A percentile compares a stretch with the other conserved stretches of the same genome.
phyloP scores from a whole-genome alignment of 2,888 invertebrate species.

The Cephalotes varians region DNA sequence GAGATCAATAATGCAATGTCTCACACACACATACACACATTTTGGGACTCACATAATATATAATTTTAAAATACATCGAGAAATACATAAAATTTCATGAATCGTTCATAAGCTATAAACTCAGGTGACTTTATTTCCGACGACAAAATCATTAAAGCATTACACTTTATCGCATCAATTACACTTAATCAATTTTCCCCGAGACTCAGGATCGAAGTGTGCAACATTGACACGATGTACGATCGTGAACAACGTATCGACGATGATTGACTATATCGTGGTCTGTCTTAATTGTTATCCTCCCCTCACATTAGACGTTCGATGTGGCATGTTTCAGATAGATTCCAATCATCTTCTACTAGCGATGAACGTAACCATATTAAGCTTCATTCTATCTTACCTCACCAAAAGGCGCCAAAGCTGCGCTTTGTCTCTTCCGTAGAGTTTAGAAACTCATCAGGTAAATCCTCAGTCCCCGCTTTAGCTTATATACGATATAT shows the following conservation, averaged over 20 bases:
- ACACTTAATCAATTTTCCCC: neutral
- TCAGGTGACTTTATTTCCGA: neutral
- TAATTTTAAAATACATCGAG: neutral
- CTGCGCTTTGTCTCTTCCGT: constrained; percentile 94
- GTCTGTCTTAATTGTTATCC: constrained; percentile 69
- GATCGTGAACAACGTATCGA: constrained; percentile 17
- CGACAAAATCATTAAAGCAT: constrained; percentile 2
- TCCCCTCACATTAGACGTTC: constrained; percentile 82
- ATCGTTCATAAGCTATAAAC: neutral
- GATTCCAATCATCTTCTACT: constrained; percentile 87
- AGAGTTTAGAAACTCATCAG: constrained; percentile 92
- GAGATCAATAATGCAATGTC: too few species aligned
- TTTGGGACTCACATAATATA: too few species aligned
- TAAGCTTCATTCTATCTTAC: constrained; percentile 85
- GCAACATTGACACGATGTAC: constrained; percentile 38
- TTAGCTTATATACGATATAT: constrained; percentile 55
- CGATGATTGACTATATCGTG: constrained; percentile 57
- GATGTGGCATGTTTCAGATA: constrained; percentile 88
- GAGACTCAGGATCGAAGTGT: constrained; percentile 18
- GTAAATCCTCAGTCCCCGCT: constrained; percentile 85
- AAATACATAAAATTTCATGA: neutral
- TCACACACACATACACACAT: too few species aligned
- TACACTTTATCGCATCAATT: constrained; percentile 17
- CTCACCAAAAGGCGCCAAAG: constrained; percentile 89
- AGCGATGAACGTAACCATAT: constrained; percentile 87